phyloP scores from a whole-genome alignment of 2,113 vertebrate genomes.

The Lophura nycthemera region DNA sequence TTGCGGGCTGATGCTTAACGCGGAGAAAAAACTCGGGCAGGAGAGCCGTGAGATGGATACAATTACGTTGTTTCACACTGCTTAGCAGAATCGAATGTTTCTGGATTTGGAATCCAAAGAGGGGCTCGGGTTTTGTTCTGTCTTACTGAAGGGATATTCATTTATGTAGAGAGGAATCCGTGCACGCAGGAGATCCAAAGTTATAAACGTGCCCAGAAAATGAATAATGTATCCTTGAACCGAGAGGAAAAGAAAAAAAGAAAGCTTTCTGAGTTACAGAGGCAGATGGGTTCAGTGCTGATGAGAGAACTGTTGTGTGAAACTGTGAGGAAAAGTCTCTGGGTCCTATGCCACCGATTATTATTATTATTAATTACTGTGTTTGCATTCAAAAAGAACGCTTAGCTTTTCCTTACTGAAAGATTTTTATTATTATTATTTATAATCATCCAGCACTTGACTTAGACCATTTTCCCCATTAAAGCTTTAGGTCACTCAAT shows the following conservation, averaged over 20 bases:
- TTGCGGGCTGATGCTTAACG: neutral
- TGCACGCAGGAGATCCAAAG: no score
- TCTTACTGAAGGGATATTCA: rapidly evolving
- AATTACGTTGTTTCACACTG: neutral
- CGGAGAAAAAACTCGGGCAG: rapidly evolving
- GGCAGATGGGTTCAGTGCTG: neutral
- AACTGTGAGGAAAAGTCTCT: neutral
- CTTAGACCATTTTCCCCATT: neutral
- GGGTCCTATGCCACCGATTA: no score
- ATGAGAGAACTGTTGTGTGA: neutral
- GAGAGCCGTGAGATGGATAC: neutral
- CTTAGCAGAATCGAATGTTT: neutral
- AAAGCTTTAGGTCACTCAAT: neutral
- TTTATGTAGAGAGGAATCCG: no score
- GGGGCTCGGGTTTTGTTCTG: neutral
- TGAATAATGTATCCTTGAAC: no score
- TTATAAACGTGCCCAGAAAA: no score
- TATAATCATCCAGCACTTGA: neutral
- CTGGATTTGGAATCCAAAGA: neutral
- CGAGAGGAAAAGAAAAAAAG: rapidly evolving
- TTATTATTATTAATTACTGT: neutral
- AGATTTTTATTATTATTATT: neutral
- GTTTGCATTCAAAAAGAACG: neutral
- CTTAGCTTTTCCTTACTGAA: neutral
- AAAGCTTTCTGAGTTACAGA: neutral